These are phyloP conservation scores for Maconellicoccus hirsutus DNA, from an alignment of 1,140 invertebrate genomes.

Conservation along the genomic window DNA sequence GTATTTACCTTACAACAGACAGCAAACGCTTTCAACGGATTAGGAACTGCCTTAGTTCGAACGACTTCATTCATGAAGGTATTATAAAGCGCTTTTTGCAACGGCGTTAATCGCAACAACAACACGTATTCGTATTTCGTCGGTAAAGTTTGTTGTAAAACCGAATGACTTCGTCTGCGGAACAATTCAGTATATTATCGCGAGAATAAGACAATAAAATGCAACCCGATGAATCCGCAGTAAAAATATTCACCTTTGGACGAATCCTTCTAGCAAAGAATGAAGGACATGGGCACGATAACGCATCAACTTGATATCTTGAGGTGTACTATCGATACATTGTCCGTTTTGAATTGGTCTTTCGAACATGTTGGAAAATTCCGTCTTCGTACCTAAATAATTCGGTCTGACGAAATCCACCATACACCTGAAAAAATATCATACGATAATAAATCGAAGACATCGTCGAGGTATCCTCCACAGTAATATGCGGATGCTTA, in stretches of 20 bases:
- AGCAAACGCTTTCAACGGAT: constrained; percentile 94
- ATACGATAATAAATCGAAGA: not conserved
- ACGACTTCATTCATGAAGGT: constrained; percentile 86
- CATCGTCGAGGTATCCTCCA: too few relatives aligned
- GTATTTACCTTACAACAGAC: constrained; percentile 88
- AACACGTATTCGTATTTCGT: constrained; percentile 87
- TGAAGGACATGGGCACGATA: constrained; percentile 82
- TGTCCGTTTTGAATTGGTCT: constrained; percentile 89
- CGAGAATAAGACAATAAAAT: constrained; percentile 27
- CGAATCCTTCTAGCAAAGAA: constrained; percentile 79
- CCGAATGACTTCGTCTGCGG: constrained; percentile 66
- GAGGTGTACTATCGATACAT: constrained; percentile 81
- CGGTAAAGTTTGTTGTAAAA: constrained; percentile 73
- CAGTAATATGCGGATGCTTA: too few relatives aligned
- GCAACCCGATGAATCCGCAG: too few relatives aligned
- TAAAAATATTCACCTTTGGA: constrained; percentile 51
- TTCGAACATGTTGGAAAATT: constrained; percentile 94
- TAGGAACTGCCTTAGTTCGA: constrained; percentile 71
- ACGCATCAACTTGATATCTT: constrained; percentile 79
- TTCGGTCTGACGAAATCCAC: constrained; percentile 91
- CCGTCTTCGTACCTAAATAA: constrained; percentile 80
- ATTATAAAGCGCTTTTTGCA: constrained; percentile 79
- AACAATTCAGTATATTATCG: too few relatives aligned
- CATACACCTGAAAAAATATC: constrained; percentile 50
- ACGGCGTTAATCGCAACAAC: constrained; percentile 70